Evolutionary conservation across 1,140 invertebrate species (phyloP).

Genomic region (Nephila pilipes): DNA sequence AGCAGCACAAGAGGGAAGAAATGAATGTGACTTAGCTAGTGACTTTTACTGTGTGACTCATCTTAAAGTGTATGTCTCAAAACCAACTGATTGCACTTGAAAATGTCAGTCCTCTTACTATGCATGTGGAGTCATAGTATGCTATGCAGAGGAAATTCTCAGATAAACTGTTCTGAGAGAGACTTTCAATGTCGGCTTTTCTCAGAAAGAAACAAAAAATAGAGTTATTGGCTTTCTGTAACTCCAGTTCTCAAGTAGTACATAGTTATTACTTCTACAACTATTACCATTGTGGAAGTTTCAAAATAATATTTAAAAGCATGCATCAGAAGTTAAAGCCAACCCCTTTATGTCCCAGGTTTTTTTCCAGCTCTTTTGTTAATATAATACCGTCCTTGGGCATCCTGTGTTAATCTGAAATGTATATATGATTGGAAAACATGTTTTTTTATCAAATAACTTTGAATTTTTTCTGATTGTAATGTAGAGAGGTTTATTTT

Average conservation of each 20-base stretch:
- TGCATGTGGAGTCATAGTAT: conserved; percentile 59
- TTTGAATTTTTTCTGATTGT: not conserved
- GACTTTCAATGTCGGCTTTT: conserved; percentile 47
- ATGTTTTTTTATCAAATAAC: conserved; percentile 11
- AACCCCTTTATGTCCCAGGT: not conserved
- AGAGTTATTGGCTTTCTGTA: conserved; percentile 72
- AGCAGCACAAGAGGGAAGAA: conserved; percentile 70
- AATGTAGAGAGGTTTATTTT: conserved; percentile 34
- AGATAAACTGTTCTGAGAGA: conserved; percentile 54
- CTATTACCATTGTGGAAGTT: conserved; percentile 40
- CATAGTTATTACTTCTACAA: conserved; percentile 72
- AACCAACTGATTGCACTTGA: conserved; percentile 26
- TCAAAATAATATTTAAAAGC: conserved; percentile 59
- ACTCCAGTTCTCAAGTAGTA: conserved; percentile 75
- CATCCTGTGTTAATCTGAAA: conserved; percentile 33
- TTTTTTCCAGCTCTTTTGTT: conserved; percentile 37
- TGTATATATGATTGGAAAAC: conserved; percentile 25
- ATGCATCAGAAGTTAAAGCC: conserved; percentile 48
- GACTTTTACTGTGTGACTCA: conserved; percentile 15
- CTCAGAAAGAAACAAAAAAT: conserved; percentile 57
- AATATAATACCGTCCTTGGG: conserved; percentile 66
- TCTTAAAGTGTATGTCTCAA: conserved; percentile 18
- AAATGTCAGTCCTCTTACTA: conserved; percentile 58
- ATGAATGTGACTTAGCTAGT: conserved; percentile 39
- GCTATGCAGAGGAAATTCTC: conserved; percentile 53